Evolutionary conservation across 2,797 vertebrate genomes (phyloP).

Genomic region (Agapornis canus): DNA sequence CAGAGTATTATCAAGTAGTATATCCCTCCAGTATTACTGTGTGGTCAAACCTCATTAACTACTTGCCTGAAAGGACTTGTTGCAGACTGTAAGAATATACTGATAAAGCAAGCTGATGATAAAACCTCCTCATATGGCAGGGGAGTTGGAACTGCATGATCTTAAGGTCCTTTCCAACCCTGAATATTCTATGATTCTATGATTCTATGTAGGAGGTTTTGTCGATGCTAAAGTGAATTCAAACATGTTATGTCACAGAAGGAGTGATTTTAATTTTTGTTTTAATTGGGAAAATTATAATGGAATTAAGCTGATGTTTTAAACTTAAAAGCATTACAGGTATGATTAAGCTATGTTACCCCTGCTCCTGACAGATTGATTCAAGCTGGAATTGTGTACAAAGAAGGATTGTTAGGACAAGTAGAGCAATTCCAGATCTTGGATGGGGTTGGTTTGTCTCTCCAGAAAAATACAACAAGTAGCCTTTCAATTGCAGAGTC

Average conservation of each 20-base stretch:
- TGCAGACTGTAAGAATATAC: background rate
- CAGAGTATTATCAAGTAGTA: background rate
- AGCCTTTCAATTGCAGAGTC: background rate
- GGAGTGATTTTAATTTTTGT: background rate
- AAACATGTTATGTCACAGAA: background rate
- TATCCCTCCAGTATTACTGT: background rate
- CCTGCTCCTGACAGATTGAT: background rate
- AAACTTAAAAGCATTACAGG: background rate
- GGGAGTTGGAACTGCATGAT: no score
- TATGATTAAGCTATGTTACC: background rate
- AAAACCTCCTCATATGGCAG: background rate
- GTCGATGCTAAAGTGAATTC: background rate
- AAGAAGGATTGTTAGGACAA: background rate
- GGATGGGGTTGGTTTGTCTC: background rate
- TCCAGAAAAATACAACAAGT: background rate
- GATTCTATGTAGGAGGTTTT: background rate
- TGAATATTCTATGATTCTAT: no score
- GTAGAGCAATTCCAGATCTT: background rate
- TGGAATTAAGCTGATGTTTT: background rate
- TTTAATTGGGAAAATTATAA: background rate
- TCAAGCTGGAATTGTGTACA: background rate
- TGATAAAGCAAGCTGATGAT: background rate
- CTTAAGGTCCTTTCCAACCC: no score
- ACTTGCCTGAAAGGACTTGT: background rate
- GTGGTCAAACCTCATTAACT: conserved; percentile 10